phyloP scores from a whole-genome alignment of 2,113 vertebrate species.

The Serilophus lunatus region DNA sequence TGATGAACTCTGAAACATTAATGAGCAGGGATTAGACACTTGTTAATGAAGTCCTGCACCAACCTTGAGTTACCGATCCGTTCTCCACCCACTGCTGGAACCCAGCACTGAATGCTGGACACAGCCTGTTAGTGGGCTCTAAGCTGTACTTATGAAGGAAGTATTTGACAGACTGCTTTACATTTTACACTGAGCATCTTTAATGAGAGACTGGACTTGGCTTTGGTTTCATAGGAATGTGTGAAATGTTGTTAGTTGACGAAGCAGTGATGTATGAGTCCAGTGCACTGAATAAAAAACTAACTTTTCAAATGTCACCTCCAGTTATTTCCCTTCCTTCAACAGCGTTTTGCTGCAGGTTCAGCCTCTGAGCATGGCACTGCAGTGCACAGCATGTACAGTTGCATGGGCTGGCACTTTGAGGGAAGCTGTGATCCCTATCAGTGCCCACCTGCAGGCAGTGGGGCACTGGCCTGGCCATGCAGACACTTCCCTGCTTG shows the following conservation, averaged over 20 bases:
- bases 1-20: not conserved
- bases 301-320: not conserved
- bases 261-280: not conserved
- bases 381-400: rapidly evolving
- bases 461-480: not conserved
- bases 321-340: not conserved
- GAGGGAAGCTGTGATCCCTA: rapidly evolving
- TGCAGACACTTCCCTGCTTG: not conserved
- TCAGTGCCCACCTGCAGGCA: rapidly evolving
- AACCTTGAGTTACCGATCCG: not conserved
- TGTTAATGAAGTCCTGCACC: not conserved
- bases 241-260: not conserved
- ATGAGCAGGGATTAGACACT: not conserved
- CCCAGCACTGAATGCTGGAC: not conserved
- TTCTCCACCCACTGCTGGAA: not conserved
- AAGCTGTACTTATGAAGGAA: not conserved
- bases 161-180: not conserved
- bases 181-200: not conserved
- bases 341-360: not conserved
- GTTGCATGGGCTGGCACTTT: not conserved
- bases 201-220: not conserved
- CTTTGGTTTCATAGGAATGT: not conserved
- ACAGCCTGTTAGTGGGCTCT: not conserved
- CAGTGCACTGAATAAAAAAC: slow-evolving; percentile 47
- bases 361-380: not conserved